phyloP scores from a whole-genome alignment of 2,797 vertebrate genomes.

The Prunella strophiata region DNA sequence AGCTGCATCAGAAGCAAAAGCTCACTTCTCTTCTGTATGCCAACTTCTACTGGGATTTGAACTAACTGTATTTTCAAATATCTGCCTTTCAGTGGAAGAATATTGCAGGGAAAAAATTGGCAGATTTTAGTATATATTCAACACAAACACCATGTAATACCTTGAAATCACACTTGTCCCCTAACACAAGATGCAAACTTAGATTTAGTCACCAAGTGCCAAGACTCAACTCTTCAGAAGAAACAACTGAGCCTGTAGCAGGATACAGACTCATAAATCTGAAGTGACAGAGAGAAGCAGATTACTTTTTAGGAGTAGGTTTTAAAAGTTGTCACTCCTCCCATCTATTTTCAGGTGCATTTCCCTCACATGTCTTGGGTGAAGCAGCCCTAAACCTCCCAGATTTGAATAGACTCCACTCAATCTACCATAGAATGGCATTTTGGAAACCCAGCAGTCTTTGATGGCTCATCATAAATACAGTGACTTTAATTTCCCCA shows the following conservation, averaged over 20 bases:
- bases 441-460: background rate
- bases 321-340: background rate
- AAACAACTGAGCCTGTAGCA: background rate
- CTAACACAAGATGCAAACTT: background rate
- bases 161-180: background rate
- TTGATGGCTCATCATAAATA: background rate
- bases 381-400: background rate
- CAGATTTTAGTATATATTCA: background rate
- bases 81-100: background rate
- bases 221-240: background rate
- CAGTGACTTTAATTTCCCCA: background rate
- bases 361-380: background rate
- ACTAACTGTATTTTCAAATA: background rate
- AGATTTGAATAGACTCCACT: background rate
- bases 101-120: background rate
- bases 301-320: background rate
- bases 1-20: background rate
- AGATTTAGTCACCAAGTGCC: background rate
- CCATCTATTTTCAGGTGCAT: background rate
- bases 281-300: constrained; percentile 17
- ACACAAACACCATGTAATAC: background rate
- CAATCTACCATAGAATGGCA: background rate
- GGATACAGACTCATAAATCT: background rate
- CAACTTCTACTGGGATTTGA: background rate
- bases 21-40: background rate